phyloP scores from a whole-genome alignment of 30 jellyfish, hydroid and myxozoan genomes.

The Aurelia aurita complex sp. Pacific region DNA sequence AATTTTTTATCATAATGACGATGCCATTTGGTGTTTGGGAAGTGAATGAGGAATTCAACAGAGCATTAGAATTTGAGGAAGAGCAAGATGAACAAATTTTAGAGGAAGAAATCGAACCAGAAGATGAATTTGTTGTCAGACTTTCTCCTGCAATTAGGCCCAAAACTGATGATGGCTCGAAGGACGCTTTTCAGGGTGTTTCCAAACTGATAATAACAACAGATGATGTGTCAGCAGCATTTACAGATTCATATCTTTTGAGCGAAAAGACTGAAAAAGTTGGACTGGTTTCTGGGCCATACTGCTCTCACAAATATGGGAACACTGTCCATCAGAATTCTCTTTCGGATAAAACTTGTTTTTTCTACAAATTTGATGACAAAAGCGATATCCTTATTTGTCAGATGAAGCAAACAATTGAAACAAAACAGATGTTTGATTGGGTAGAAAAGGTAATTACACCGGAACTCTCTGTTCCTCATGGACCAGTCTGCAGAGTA shows the following conservation, averaged over 20 bases:
- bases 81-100: slow-evolving; percentile 73
- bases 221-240: slow-evolving; percentile 34
- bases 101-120: slow-evolving; percentile 27
- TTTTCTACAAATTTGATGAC: slow-evolving; percentile 22
- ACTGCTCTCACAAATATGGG: background rate
- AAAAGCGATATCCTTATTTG: slow-evolving; percentile 22
- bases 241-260: slow-evolving; percentile 35
- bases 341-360: slow-evolving; percentile 48
- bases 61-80: slow-evolving; percentile 79
- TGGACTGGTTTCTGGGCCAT: slow-evolving; percentile 50
- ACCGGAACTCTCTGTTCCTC: too few species aligned
- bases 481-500: too few species aligned
- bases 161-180: too few species aligned
- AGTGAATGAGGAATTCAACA: slow-evolving; percentile 57
- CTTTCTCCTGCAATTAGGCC: slow-evolving; percentile 14
- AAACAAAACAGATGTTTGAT: slow-evolving; percentile 15
- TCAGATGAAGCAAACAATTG: slow-evolving; percentile 39
- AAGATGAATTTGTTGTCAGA: slow-evolving; percentile 34
- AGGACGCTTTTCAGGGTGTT: background rate
- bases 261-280: slow-evolving; percentile 6
- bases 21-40: slow-evolving; percentile 74
- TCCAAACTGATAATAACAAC: slow-evolving; percentile 46
- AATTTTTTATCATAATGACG: too few species aligned
- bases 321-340: slow-evolving; percentile 39
- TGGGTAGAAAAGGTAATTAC: slow-evolving; percentile 52